Evolutionary conservation across 2,888 invertebrate genomes (phyloP).

Genomic region (Stictocephala bisonia): DNA sequence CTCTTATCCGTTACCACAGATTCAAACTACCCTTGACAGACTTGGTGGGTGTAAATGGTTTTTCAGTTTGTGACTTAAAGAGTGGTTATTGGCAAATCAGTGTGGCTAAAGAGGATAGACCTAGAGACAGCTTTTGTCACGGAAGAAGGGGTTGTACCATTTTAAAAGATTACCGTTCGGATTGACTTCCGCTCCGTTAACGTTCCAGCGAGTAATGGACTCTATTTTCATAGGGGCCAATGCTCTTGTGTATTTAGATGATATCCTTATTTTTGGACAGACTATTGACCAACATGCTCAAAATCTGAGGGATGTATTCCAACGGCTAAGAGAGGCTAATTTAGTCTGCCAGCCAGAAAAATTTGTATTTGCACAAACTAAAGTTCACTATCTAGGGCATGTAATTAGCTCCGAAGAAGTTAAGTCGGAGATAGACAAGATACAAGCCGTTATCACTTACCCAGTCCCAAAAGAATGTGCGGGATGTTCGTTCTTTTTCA

Average conservation of each 20-base stretch:
- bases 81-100: constrained; percentile 33
- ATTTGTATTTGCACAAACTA: neutral
- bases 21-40: neutral
- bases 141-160: constrained; percentile 6
- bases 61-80: constrained; percentile 8
- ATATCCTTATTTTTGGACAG: constrained; percentile 12
- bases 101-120: neutral
- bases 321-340: neutral
- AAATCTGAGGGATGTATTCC: constrained; percentile 11
- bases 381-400: constrained; percentile 24
- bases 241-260: constrained; percentile 27
- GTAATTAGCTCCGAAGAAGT: neutral
- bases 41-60: constrained; percentile 7
- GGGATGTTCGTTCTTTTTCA: constrained; percentile 28
- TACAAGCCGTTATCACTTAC: neutral
- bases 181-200: constrained; percentile 2
- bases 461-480: constrained; percentile 21
- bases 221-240: neutral
- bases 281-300: constrained; percentile 23
- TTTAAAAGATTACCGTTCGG: constrained; percentile 18
- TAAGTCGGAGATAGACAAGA: neutral
- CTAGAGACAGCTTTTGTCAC: constrained; percentile 14
- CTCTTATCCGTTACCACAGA: constrained; percentile 18
- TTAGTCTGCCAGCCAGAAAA: neutral
- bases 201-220: neutral